Evolutionary conservation across 2,888 invertebrate genomes (phyloP), one percentile per base, ranked within the genome.

Genomic region (Drosophila anomalata): DNA sequence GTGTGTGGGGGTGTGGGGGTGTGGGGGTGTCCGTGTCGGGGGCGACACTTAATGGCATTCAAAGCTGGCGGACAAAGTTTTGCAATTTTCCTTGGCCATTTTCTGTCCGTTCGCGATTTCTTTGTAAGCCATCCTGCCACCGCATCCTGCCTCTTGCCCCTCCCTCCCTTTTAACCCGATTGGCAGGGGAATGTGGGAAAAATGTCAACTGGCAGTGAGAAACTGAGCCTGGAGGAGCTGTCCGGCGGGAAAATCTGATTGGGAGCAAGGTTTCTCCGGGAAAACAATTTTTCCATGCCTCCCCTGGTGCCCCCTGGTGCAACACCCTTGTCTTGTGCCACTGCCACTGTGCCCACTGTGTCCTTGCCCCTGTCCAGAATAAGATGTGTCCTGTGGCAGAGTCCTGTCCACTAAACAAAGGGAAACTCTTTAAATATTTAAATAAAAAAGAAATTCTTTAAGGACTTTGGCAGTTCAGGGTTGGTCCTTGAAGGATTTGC

Each of bases 31-130:
- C 29, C 53, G 48, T 54, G 53, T 55, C 62, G 42, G 60, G 66
- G 54, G 58, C 65, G 31, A 62, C 70, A 69, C 65, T 61, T 78
- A 78, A 78, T 78, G 81, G 61, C 73, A 79, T 84, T 75, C 77
- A 73, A 70, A 71, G 81, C 73, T 63, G 70, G 50, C 63, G 66
- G 52, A 50, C 63, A 76, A 80, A 84, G 77, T 76, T 80, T 76
- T 69, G 81, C 71, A 73, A 76, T 80, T 80, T 78, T 75, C 71
- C 84, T 75, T 65, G 78, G 75, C 77, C 81, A 80, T 84, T 84
- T 42, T 75, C 67, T 55, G 51, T 51, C 71, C 68, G 71, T 73
- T 58, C 58, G 75, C 78, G 78, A 78, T 80, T 78, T 66, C 62
- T 54, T 75, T 78, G 70, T 14, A 5, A 36, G 36, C 7, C 20